These are phyloP conservation scores for Malacoctenus gilli DNA, from an alignment of 2,797 vertebrate species.

Conservation along the genomic window DNA sequence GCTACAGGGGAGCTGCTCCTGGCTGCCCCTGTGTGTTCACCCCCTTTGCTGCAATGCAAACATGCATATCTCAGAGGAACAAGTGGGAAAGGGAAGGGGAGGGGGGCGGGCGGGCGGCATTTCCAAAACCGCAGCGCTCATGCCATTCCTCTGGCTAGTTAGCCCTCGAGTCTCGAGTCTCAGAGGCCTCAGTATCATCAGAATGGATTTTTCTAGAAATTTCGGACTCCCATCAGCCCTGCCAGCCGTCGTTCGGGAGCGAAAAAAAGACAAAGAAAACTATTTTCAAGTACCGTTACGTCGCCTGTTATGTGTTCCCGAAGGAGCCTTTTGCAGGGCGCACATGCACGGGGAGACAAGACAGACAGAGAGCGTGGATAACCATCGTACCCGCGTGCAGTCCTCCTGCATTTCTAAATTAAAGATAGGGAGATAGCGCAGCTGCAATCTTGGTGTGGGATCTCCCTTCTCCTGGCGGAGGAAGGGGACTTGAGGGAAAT, in stretches of 20 bases:
- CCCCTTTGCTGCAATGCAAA: constrained; percentile 52
- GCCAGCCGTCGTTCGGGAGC: constrained; percentile 55
- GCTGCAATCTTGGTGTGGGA: constrained; percentile 60
- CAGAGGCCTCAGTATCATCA: constrained; percentile 35
- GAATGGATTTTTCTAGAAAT: constrained; percentile 48
- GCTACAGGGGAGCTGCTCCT: constrained; percentile 48
- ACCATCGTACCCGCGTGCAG: constrained; percentile 71
- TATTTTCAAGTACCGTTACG: constrained; percentile 57
- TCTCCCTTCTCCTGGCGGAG: constrained; percentile 58
- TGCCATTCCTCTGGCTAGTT: constrained; percentile 37
- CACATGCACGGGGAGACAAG: constrained; percentile 72
- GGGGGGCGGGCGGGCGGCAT: no score
- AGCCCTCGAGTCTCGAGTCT: constrained; percentile 34
- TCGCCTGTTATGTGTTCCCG: constrained; percentile 45
- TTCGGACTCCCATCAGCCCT: constrained; percentile 45
- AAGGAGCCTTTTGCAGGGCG: constrained; percentile 58
- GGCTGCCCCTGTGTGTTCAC: constrained; percentile 45
- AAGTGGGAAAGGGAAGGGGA: constrained; percentile 22
- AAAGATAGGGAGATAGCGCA: constrained; percentile 81
- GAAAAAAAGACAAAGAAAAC: constrained; percentile 56
- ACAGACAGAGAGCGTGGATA: constrained; percentile 71
- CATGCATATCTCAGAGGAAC: constrained; percentile 46
- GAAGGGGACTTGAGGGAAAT: constrained; percentile 68
- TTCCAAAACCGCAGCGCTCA: constrained; percentile 30
- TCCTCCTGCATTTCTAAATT: constrained; percentile 82